Percentiles rank a stretch among this genome's conserved stretches.
These are phyloP conservation scores for Heteromurus nitidus DNA, from an alignment of 2,888 invertebrate species.

Conservation along the genomic window DNA sequence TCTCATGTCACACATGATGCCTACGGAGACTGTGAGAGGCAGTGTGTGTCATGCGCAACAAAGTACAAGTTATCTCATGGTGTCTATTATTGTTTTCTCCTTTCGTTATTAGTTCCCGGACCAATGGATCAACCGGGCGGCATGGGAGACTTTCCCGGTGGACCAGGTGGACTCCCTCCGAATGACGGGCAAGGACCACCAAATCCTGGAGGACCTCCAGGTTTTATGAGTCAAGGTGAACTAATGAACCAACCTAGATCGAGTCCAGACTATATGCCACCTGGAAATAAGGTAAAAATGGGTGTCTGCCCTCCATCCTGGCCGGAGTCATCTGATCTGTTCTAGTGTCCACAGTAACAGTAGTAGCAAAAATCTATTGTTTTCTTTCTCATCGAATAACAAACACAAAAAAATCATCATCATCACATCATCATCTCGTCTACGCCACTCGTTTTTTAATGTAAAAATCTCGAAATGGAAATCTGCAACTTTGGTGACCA, in stretches of 20 bases:
- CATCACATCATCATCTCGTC: constrained; percentile 6
- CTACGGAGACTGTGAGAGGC: too few species aligned
- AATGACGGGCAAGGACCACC: constrained; percentile 73
- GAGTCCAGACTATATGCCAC: constrained; percentile 77
- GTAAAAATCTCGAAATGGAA: constrained; percentile 54
- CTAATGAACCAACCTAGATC: constrained; percentile 77
- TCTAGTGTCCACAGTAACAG: constrained; percentile 51
- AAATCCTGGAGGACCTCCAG: constrained; percentile 70
- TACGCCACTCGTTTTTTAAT: constrained; percentile 8
- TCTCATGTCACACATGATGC: too few species aligned
- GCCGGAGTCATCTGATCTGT: constrained; percentile 70
- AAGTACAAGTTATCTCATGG: too few species aligned
- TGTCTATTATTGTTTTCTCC: too few species aligned
- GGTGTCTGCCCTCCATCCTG: constrained; percentile 67
- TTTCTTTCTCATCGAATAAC: not conserved
- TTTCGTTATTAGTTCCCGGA: constrained; percentile 70
- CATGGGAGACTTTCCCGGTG: constrained; percentile 87
- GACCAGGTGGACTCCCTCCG: constrained; percentile 77
- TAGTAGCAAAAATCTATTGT: not conserved
- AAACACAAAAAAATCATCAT: not conserved
- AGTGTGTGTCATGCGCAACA: too few species aligned
- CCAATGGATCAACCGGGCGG: constrained; percentile 75
- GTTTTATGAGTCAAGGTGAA: constrained; percentile 73
- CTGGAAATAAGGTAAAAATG: constrained; percentile 74
- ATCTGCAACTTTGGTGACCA: constrained; percentile 65